These are phyloP conservation scores for Lathronympha strigana DNA, from an alignment of 2,888 invertebrate species.

Conservation along the genomic window DNA sequence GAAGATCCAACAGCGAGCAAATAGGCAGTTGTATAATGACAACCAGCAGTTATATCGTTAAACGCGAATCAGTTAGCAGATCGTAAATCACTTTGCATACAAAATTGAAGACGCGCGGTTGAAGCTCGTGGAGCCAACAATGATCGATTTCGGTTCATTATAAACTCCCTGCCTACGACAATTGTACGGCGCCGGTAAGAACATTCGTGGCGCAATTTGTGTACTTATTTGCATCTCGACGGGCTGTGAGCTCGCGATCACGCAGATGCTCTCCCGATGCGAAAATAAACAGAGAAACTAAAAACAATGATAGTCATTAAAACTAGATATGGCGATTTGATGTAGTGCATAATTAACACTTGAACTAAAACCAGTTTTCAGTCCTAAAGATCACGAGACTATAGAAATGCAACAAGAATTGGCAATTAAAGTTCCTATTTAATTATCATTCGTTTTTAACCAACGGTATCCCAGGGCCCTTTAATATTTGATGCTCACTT, in stretches of 20 bases:
- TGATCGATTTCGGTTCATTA: conserved; percentile 74
- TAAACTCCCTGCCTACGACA: conserved; percentile 51
- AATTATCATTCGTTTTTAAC: background rate
- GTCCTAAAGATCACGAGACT: background rate
- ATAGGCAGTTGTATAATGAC: conserved; percentile 47
- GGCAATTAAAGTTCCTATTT: background rate
- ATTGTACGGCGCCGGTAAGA: conserved; percentile 70
- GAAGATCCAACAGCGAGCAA: conserved; percentile 39
- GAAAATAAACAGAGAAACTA: conserved; percentile 68
- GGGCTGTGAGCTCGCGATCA: conserved; percentile 65
- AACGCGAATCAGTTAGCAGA: conserved; percentile 58
- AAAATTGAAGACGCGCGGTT: conserved; percentile 41
- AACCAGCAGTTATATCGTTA: conserved; percentile 46
- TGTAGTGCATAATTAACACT: conserved; percentile 19
- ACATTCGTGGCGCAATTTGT: conserved; percentile 74
- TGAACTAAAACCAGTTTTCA: conserved; percentile 7
- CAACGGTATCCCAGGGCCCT: background rate
- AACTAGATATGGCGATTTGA: conserved; percentile 34
- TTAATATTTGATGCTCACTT: too few species aligned
- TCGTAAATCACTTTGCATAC: conserved; percentile 60
- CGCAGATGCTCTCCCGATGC: conserved; percentile 65
- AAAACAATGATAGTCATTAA: conserved; percentile 48
- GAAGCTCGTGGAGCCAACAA: conserved; percentile 47
- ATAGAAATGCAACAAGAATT: conserved; percentile 2
- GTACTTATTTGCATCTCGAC: conserved; percentile 73